Conservation (phyloP, 2,888 invertebrate genomes). For the Dichetophora obliterata region DNA sequence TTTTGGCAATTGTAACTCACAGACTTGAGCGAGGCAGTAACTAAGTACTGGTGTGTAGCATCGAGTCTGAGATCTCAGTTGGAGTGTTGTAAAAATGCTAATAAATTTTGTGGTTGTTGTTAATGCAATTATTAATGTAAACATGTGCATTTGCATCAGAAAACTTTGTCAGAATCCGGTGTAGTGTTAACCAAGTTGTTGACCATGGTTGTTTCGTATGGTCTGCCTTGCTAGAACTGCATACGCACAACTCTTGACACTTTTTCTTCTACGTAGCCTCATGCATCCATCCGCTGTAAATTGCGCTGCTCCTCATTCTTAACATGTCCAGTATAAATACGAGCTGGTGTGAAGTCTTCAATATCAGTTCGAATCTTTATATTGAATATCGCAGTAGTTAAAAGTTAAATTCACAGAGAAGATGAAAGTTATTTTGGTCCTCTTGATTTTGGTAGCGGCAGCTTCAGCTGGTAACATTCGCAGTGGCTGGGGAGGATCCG, state of each 20-base stretch:
- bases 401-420: neutral
- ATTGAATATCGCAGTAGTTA: neutral
- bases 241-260: too few relatives aligned
- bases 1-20: too few relatives aligned
- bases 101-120: too few relatives aligned
- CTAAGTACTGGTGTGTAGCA: too few relatives aligned
- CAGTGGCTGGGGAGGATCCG: constrained; percentile 49
- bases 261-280: too few relatives aligned
- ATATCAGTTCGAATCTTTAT: constrained; percentile 23
- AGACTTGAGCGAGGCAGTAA: too few relatives aligned
- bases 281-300: too few relatives aligned
- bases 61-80: too few relatives aligned
- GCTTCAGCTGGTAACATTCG: constrained; percentile 52
- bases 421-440: constrained; percentile 5
- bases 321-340: constrained; percentile 17
- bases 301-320: neutral
- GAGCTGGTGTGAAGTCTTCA: constrained; percentile 9
- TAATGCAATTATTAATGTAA: too few relatives aligned
- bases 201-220: constrained; percentile 4
- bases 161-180: neutral
- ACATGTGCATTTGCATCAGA: too few relatives aligned
- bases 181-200: constrained; percentile 4
- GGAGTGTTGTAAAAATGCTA: too few relatives aligned
- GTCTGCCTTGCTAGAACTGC: too few relatives aligned
- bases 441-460: constrained; percentile 49